Evolutionary conservation across 92 coral and sea anemone genomes (phyloP).

Genomic region (Actinostola sp.): DNA sequence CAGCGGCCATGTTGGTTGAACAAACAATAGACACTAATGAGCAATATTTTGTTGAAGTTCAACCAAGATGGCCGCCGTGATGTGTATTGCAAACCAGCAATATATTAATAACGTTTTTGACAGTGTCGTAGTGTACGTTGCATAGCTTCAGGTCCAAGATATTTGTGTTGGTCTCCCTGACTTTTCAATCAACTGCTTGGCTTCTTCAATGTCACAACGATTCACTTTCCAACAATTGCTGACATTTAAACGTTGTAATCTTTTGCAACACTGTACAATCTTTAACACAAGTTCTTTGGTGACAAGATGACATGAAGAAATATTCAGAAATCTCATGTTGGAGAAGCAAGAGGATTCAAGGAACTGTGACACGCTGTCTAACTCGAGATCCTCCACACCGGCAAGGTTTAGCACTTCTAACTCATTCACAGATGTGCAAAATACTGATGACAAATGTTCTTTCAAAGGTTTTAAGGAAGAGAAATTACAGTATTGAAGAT

Average conservation of each 20-base stretch:
- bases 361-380: conserved; percentile 38
- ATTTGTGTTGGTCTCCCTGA: conserved; percentile 27
- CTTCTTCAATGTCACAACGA: conserved; percentile 45
- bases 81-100: no score
- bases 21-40: no score
- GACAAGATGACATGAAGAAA: conserved; percentile 60
- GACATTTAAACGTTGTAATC: conserved; percentile 49
- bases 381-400: conserved; percentile 39
- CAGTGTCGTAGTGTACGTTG: no score
- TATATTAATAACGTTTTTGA: no score
- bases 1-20: no score
- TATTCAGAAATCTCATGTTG: conserved; percentile 37
- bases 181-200: conserved; percentile 25
- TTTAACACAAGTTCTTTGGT: conserved; percentile 38
- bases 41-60: no score
- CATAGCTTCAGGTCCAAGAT: no score
- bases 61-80: no score
- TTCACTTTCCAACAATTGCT: conserved; percentile 64
- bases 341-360: conserved; percentile 31
- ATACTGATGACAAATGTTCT: conserved; percentile 57
- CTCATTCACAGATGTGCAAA: conserved; percentile 21
- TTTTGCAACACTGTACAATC: conserved; percentile 34
- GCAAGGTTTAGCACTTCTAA: conserved; percentile 56
- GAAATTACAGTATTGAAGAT: conserved; percentile 60
- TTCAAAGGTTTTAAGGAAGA: conserved; percentile 28